These are phyloP conservation scores for Siphonodentalium dalli DNA, from an alignment of 2,888 invertebrate species.

Conservation along the genomic window DNA sequence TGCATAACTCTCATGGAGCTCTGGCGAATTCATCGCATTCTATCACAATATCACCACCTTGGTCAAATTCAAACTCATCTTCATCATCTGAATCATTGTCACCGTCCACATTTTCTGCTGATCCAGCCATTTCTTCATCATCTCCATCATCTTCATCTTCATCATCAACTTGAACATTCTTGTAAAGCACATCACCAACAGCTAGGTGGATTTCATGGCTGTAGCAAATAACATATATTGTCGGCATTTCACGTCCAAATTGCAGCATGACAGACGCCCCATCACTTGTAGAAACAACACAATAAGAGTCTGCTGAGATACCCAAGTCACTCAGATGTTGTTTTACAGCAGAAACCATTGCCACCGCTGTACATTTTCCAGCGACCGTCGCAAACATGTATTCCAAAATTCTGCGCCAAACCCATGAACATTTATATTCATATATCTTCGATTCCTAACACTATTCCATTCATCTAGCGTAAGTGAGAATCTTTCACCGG, in stretches of 20 bases:
- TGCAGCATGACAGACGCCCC: no score
- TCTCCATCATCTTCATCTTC: not conserved
- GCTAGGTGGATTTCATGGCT: not conserved
- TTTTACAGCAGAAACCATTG: no score
- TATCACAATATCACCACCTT: no score
- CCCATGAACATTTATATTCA: not conserved
- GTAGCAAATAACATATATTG: not conserved
- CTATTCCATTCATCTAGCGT: slow-evolving; percentile 1
- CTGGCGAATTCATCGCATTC: no score
- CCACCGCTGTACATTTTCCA: no score
- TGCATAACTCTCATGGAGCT: not conserved
- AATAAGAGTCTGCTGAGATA: no score
- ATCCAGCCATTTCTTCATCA: no score
- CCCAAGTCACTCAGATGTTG: no score
- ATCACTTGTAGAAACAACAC: no score
- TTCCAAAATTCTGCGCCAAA: no score
- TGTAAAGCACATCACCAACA: not conserved
- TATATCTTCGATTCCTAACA: not conserved
- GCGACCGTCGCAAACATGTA: no score
- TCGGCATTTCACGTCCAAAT: not conserved
- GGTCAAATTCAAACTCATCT: not conserved
- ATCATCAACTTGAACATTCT: not conserved
- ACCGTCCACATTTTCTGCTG: not conserved
- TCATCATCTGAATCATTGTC: not conserved
- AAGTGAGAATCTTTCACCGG: no score